Evolutionary conservation across 2,113 vertebrate species (phyloP).

Genomic region (Steatornis caripensis): DNA sequence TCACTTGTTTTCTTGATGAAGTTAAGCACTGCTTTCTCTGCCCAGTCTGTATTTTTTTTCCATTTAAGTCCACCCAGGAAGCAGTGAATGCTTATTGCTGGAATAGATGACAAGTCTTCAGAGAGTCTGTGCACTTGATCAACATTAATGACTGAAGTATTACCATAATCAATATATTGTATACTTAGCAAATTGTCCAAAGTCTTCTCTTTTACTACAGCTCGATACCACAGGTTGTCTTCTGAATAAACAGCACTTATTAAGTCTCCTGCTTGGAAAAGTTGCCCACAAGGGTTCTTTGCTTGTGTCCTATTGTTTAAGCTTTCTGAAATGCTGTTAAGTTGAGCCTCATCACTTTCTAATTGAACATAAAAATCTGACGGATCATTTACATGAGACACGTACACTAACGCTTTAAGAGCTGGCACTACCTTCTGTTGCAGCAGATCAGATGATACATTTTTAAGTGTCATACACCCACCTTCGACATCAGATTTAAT

Average conservation of each 20-base stretch:
- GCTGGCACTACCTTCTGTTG: conserved; percentile 69
- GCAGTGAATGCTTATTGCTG: conserved; percentile 80
- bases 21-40: conserved; percentile 47
- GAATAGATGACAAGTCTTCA: conserved; percentile 52
- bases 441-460: conserved; percentile 68
- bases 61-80: conserved; percentile 65
- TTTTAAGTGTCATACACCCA: background rate
- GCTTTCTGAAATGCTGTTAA: conserved; percentile 76
- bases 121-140: conserved; percentile 71
- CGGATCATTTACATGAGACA: conserved; percentile 81
- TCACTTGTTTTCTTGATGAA: conserved; percentile 74
- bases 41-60: background rate
- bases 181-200: conserved; percentile 55
- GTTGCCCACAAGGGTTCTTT: conserved; percentile 2
- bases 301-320: conserved; percentile 70
- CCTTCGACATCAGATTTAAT: background rate
- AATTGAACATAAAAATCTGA: conserved; percentile 89
- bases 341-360: conserved; percentile 73
- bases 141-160: conserved; percentile 70
- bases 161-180: conserved; percentile 92
- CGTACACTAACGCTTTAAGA: conserved; percentile 76
- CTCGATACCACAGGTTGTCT: conserved; percentile 86
- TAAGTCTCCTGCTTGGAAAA: conserved; percentile 76
- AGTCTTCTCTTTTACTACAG: conserved; percentile 73
- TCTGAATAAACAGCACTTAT: conserved; percentile 83